These are phyloP conservation scores for Macquaria australasica DNA, from an alignment of 2,113 vertebrate species.

Conservation along the genomic window DNA sequence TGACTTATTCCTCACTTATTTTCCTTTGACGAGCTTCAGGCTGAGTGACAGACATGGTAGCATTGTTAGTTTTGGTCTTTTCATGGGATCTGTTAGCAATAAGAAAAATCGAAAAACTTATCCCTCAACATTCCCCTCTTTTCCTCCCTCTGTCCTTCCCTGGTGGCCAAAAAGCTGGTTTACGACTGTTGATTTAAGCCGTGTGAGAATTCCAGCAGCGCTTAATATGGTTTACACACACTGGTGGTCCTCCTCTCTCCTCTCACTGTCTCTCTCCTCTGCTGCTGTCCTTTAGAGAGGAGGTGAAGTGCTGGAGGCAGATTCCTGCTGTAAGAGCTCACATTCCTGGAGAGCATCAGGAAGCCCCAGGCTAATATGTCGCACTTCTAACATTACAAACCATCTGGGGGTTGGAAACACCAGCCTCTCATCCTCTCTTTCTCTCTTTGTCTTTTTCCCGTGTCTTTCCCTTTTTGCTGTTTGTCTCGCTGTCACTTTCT, in stretches of 20 bases:
- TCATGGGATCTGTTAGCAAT: not conserved
- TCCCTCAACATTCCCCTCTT: not conserved
- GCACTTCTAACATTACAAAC: constrained; percentile 72
- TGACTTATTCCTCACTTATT: too few relatives aligned
- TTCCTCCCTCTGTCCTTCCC: constrained; percentile 22
- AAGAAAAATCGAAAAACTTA: not conserved
- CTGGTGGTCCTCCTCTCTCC: constrained; percentile 40
- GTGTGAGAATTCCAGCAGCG: constrained; percentile 31
- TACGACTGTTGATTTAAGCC: constrained; percentile 34
- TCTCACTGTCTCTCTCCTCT: not conserved
- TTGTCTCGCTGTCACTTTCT: constrained; percentile 45
- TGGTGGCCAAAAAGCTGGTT: constrained; percentile 16
- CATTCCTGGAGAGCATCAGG: constrained; percentile 72
- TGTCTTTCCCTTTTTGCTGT: constrained; percentile 17
- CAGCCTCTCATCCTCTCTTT: constrained; percentile 53
- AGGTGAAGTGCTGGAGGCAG: constrained; percentile 69
- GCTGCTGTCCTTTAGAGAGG: constrained; percentile 44
- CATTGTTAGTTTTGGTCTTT: not conserved
- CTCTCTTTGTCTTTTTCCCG: not conserved
- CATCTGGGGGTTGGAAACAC: constrained; percentile 65
- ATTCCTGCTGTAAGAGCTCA: constrained; percentile 66
- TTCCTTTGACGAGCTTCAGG: too few relatives aligned
- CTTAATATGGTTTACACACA: constrained; percentile 43
- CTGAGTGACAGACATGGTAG: not conserved
- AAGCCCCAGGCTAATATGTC: constrained; percentile 67